Conservation (phyloP, 2,113 vertebrate genomes). For the Meles meles region DNA sequence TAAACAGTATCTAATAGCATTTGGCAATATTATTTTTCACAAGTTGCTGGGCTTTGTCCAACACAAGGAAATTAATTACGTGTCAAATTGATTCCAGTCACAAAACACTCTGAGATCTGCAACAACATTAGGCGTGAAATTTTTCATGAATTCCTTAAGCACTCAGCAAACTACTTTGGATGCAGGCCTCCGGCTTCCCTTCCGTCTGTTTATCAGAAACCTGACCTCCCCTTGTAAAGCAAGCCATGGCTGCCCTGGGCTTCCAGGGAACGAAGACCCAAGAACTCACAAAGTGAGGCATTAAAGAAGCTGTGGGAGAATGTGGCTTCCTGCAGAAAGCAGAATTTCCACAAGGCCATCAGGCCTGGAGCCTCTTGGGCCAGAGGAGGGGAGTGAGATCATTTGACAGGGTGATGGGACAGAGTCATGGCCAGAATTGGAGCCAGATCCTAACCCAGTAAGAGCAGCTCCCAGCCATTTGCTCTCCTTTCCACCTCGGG, state of each 20-base stretch:
- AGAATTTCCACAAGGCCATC: not conserved
- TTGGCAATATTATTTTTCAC: conserved; percentile 26
- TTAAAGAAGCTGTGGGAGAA: not conserved
- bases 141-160: not conserved
- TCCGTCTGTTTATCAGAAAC: not conserved
- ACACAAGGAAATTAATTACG: conserved; percentile 43
- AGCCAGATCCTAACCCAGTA: not conserved
- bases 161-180: not conserved
- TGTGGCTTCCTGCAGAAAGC: not conserved
- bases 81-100: conserved; percentile 16
- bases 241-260: not conserved
- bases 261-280: not conserved
- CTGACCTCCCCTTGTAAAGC: not conserved
- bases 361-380: not conserved
- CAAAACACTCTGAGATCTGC: conserved; percentile 39
- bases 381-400: not conserved
- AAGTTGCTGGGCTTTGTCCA: conserved; percentile 9
- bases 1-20: conserved; percentile 27
- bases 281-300: not conserved
- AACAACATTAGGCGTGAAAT: not conserved
- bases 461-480: not conserved
- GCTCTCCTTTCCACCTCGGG: not conserved
- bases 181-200: not conserved
- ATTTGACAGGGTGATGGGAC: not conserved
- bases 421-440: not conserved